Evolutionary conservation across 2,113 vertebrate genomes (phyloP).

Genomic region (Steatornis caripensis): DNA sequence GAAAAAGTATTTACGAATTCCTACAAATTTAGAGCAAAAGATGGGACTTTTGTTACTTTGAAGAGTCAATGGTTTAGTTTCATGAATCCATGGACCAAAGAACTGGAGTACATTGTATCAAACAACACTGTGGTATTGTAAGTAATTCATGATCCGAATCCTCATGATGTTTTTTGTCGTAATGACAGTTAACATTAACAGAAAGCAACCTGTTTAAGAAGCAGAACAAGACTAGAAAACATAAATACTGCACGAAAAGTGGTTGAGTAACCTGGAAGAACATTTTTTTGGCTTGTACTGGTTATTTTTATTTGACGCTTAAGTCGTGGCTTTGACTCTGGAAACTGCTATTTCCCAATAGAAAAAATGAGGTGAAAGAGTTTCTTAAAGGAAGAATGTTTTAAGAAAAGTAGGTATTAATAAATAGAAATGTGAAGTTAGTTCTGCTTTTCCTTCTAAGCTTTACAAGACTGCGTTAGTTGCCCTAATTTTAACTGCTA

Average conservation of each 20-base stretch:
- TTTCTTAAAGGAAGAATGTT: neutral
- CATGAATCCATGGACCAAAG: conserved; percentile 94
- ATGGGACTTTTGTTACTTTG: conserved; percentile 85
- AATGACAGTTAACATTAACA: neutral
- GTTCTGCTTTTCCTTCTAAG: neutral
- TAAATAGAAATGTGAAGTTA: neutral
- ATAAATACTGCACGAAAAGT: neutral
- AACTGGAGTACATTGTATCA: conserved; percentile 92
- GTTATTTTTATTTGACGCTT: neutral
- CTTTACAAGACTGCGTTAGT: neutral
- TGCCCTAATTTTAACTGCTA: neutral
- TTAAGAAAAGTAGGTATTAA: neutral
- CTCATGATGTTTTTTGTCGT: neutral
- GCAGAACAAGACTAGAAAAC: neutral
- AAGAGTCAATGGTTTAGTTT: conserved; percentile 95
- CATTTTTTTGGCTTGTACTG: neutral
- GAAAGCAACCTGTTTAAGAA: neutral
- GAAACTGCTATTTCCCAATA: neutral
- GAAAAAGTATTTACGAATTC: conserved; percentile 88
- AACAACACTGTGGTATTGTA: conserved; percentile 89
- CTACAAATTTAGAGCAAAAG: conserved; percentile 91
- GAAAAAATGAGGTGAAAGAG: neutral
- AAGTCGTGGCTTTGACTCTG: neutral
- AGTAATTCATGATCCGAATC: conserved; percentile 64
- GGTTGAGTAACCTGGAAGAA: neutral